Evolutionary conservation across 2,797 vertebrate genomes (phyloP), one percentile per base, ranked within the genome.

Genomic region (Aselliscus stoliczkanus): DNA sequence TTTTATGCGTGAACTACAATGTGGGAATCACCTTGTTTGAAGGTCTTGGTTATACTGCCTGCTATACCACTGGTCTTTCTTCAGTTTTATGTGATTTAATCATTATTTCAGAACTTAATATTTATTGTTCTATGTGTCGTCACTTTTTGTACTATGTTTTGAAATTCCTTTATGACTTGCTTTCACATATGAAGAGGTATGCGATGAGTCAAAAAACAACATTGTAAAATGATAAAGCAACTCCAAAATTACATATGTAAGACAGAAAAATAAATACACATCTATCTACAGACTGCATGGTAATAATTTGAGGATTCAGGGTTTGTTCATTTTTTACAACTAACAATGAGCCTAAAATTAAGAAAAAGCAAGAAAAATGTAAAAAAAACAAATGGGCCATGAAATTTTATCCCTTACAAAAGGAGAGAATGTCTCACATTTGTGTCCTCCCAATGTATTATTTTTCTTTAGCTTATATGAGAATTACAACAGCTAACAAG

Each of bases 201-300:
- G n/a, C 34, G 83, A 47, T 82, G 25, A 84, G 96, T 95, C 64
- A 97, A 94, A 93, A 94, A 90, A 88, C 64, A 90, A 79, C 50
- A 93, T 75, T 65, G 70, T n/a, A 96, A 94, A 94, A 70, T 62
- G 14, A 92, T 65, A 96, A 92, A 88, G 47, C 90, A 42, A 47
- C 37, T 93, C 52, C 58, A 29, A 95, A 91, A 72, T 7, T 93
- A 97, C 95, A 95, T 47, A 42, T 50, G 10, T 1, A n/a, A 73
- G 29, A 5, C 4, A 80, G 42, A 92, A 97, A 95, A 79, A 90
- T 25, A 92, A 21, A 27, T 92, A 29, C 0, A 92, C 4, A 75
- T 86, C 21, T 96, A 75, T 86, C 21, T 96, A 4, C 7, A 54
- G n/a, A 52, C 23, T 84, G n/a, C 5, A 75, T 58, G 64, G 70